phyloP scores from a whole-genome alignment of 2,888 invertebrate genomes.

The Caenorhabditis sp. region DNA sequence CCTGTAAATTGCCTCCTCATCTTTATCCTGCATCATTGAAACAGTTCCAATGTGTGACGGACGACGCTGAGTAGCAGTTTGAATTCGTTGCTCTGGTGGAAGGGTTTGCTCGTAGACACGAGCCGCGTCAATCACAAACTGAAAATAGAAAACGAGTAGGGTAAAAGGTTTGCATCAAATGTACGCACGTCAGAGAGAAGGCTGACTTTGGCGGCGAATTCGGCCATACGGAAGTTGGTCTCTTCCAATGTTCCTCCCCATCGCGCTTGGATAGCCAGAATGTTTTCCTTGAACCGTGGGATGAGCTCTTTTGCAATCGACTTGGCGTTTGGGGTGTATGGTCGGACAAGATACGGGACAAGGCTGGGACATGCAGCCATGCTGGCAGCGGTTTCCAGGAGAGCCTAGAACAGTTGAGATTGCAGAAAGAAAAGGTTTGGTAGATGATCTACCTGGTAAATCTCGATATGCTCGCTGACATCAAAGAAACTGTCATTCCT shows the following conservation, averaged over 20 bases:
- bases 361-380: constrained; percentile 75
- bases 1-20: constrained; percentile 56
- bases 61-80: constrained; percentile 68
- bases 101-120: constrained; percentile 68
- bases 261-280: constrained; percentile 74
- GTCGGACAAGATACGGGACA: constrained; percentile 77
- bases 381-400: constrained; percentile 79
- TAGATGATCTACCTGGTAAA: constrained; percentile 76
- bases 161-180: neutral
- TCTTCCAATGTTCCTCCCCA: constrained; percentile 78
- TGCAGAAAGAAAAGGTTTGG: neutral
- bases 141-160: constrained; percentile 12
- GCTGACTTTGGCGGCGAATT: constrained; percentile 78
- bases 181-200: constrained; percentile 73
- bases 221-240: constrained; percentile 81
- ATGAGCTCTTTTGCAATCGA: constrained; percentile 81
- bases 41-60: constrained; percentile 22
- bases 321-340: constrained; percentile 73
- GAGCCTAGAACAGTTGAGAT: constrained; percentile 60
- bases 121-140: constrained; percentile 64
- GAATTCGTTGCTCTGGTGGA: constrained; percentile 78
- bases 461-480: constrained; percentile 81
- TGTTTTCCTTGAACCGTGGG: constrained; percentile 79
- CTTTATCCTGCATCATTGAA: constrained; percentile 37
- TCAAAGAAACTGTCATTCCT: constrained; percentile 83